These are phyloP conservation scores for Cremastinae sp. DNA, from an alignment of 2,888 invertebrate genomes.

Conservation along the genomic window DNA sequence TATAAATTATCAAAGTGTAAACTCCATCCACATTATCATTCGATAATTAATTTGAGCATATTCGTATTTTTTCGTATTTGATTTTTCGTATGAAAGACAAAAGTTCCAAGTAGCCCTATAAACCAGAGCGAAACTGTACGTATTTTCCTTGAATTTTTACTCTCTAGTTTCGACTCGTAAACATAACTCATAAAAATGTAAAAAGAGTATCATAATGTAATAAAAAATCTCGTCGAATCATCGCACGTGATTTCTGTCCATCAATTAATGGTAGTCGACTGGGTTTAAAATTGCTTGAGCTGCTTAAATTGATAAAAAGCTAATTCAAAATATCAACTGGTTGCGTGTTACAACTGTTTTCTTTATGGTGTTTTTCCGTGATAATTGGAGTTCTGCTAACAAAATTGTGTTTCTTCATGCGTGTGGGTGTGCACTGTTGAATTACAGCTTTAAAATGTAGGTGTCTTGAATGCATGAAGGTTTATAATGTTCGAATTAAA, in stretches of 20 bases:
- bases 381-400: too few species aligned
- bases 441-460: constrained; percentile 15
- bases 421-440: constrained; percentile 1
- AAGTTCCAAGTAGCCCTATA: background rate
- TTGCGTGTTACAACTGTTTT: too few species aligned
- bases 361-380: too few species aligned
- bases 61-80: background rate
- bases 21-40: too few species aligned
- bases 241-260: too few species aligned
- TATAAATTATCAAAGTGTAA: background rate
- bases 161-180: background rate
- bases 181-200: too few species aligned
- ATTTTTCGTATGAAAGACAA: background rate
- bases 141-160: constrained; percentile 4
- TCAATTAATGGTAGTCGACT: too few species aligned
- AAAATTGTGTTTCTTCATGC: too few species aligned
- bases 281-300: too few species aligned
- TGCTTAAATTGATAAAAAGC: too few species aligned
- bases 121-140: constrained; percentile 20
- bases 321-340: background rate
- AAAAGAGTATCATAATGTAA: too few species aligned
- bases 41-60: background rate
- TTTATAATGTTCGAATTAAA: constrained; percentile 6
- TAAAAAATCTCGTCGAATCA: background rate
- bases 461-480: constrained; percentile 29